Base-by-base conservation (phyloP, 64 coral and sea anemone species). In the Catalaphyllia jardinei region DNA sequence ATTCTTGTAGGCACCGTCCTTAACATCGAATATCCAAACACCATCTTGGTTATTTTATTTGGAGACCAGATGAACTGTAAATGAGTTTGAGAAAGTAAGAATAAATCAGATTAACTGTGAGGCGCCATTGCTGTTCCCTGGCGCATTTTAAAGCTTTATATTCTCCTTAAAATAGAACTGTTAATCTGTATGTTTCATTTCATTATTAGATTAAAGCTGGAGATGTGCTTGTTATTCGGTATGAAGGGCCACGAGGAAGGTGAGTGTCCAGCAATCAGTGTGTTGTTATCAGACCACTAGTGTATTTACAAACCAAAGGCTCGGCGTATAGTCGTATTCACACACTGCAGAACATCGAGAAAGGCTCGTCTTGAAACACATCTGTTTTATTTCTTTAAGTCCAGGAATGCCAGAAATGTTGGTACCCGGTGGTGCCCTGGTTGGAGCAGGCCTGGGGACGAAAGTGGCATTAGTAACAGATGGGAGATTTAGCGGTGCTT, bases 391-490 rank as follows among this genome's bases (percentile, higher is more conserved):
- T 50, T 30, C 55, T 3, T 27, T 73, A 54, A 93, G 94, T 57
- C 94, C 94, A 46, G 94, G 94, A 51, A 96, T 93, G 94, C 94
- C 91, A 31, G 94, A 96, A 75, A 96, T 96, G 94, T 63, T 96
- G 9, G 85, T 75, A 1, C 94, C 94, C 20, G 67, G 91, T 8
- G 91, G 91, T 38, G 94, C 86, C 0, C 82, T 96, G 71, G 91
- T 96, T 82, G 94, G 94, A 19, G 94, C 94, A 18, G 94, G 94
- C 22, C 88, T 96, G 63, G 91, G 91, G n/a, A 96, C 76, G 39
- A 83, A 77, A 42, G 94, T 96, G n/a, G 94, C 94, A 4, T 84
- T 96, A 54, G 87, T 96, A 51, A 96, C 94, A 31, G 94, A 96
- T 59, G 94, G 94, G 14, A 60, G 94, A 52, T 96, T 96, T 88